Percentiles rank a stretch among this genome's conserved stretches.
Conservation (phyloP, 1,140 invertebrate genomes). For the Harlomillsia oculata region DNA sequence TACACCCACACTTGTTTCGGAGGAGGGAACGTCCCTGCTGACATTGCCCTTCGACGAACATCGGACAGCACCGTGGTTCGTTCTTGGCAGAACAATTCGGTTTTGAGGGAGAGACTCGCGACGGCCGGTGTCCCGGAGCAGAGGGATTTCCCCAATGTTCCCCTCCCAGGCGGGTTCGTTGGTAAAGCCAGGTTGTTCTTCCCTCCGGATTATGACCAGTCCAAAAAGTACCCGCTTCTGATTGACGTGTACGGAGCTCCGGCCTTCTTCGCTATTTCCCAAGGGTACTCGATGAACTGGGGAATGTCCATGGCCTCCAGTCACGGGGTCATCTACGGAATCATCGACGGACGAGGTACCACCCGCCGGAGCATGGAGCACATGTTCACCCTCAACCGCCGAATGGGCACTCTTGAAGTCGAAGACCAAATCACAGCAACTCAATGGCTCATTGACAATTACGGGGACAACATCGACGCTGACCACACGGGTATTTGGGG, state of each 20-base stretch:
- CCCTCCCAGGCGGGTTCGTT: slow-evolving; percentile 48
- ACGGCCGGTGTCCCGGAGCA: no score
- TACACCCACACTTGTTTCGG: slow-evolving; percentile 66
- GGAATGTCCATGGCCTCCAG: slow-evolving; percentile 70
- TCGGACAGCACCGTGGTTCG: no score
- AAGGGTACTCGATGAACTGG: slow-evolving; percentile 68
- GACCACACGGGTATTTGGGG: slow-evolving; percentile 75
- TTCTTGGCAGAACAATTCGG: no score
- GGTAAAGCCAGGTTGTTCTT: slow-evolving; percentile 58
- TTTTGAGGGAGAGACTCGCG: no score
- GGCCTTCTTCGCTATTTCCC: slow-evolving; percentile 64
- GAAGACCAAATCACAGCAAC: slow-evolving; percentile 45
- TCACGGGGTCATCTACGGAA: slow-evolving; percentile 71
- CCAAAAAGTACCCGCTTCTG: slow-evolving; percentile 70
- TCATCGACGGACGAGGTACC: slow-evolving; percentile 83
- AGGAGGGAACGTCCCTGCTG: no score
- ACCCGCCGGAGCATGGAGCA: slow-evolving; percentile 72
- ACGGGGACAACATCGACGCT: slow-evolving; percentile 56
- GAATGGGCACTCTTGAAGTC: slow-evolving; percentile 69
- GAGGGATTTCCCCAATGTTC: no score
- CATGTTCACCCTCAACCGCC: slow-evolving; percentile 68
- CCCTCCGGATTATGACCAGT: slow-evolving; percentile 59
- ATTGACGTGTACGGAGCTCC: slow-evolving; percentile 83
- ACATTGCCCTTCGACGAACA: no score
- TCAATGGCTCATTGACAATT: slow-evolving; percentile 51